These are phyloP conservation scores for Chydorus sphaericus DNA, from an alignment of 2,888 invertebrate species.

Conservation along the genomic window DNA sequence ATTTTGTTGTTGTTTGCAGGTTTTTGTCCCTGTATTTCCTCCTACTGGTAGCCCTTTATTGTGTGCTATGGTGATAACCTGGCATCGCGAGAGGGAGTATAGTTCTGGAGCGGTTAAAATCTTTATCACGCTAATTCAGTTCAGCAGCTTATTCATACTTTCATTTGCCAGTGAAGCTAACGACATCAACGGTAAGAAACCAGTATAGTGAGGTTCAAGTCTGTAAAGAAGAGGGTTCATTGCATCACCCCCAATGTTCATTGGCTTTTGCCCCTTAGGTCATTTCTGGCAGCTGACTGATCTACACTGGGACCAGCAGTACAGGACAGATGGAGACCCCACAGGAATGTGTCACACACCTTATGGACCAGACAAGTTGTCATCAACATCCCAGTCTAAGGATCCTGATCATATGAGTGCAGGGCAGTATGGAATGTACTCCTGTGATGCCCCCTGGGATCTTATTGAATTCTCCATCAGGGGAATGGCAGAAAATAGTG, in stretches of 20 bases:
- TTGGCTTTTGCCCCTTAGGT: conserved; percentile 38
- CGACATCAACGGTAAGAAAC: no score
- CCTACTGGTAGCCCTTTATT: neutral
- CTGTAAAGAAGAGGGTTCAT: no score
- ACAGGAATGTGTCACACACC: conserved; percentile 30
- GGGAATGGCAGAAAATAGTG: conserved; percentile 45
- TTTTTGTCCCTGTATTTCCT: no score
- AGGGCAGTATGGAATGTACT: conserved; percentile 44
- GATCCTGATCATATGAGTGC: neutral
- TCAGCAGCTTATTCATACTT: conserved; percentile 9
- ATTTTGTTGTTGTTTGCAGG: neutral
- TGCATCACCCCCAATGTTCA: no score
- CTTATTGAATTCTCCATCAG: conserved; percentile 74
- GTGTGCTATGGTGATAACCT: conserved; percentile 11
- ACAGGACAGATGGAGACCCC: conserved; percentile 58
- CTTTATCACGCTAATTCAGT: conserved; percentile 21
- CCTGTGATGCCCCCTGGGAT: conserved; percentile 77
- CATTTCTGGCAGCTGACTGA: conserved; percentile 94
- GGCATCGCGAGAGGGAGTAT: conserved; percentile 10
- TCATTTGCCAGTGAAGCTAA: no score
- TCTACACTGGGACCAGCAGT: conserved; percentile 75
- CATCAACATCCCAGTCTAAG: neutral
- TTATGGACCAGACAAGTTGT: neutral
- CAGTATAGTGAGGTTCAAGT: no score
- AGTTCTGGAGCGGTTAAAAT: conserved; percentile 5